Evolutionary conservation across 2,888 invertebrate genomes (phyloP).

Genomic region (Epinotia brunnichana): DNA sequence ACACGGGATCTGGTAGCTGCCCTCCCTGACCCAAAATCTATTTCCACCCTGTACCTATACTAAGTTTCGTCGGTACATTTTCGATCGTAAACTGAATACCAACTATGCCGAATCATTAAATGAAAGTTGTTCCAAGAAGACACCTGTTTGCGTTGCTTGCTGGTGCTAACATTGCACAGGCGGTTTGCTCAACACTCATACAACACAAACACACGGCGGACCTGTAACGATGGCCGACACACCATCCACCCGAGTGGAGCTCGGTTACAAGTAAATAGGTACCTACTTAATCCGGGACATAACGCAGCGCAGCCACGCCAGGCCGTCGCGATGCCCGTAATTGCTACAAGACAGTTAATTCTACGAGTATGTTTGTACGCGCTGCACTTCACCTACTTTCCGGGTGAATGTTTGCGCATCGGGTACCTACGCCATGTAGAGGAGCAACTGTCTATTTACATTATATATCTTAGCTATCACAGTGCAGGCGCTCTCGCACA

Average conservation of each 20-base stretch:
- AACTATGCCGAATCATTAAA: not conserved
- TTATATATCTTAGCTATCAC: not conserved
- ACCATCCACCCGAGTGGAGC: not conserved
- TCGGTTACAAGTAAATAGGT: slow-evolving; percentile 8
- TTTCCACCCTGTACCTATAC: no score
- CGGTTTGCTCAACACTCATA: slow-evolving; percentile 2
- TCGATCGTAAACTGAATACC: slow-evolving; percentile 12
- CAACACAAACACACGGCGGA: not conserved
- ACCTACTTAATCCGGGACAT: not conserved
- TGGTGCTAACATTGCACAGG: not conserved
- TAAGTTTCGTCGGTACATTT: not conserved
- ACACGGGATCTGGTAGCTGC: no score
- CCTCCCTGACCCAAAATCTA: no score
- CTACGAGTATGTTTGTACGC: not conserved
- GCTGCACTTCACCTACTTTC: slow-evolving; percentile 26
- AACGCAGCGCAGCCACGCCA: slow-evolving; percentile 1
- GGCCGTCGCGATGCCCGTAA: not conserved
- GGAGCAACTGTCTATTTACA: not conserved
- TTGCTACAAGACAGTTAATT: not conserved
- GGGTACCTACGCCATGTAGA: not conserved
- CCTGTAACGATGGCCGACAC: not conserved
- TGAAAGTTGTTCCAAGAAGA: slow-evolving; percentile 1
- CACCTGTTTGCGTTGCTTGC: not conserved
- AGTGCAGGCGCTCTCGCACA: not conserved
- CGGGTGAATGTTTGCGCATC: slow-evolving; percentile 26